These are phyloP conservation scores for Brenthis ino DNA, from an alignment of 2,888 invertebrate species.

Conservation along the genomic window DNA sequence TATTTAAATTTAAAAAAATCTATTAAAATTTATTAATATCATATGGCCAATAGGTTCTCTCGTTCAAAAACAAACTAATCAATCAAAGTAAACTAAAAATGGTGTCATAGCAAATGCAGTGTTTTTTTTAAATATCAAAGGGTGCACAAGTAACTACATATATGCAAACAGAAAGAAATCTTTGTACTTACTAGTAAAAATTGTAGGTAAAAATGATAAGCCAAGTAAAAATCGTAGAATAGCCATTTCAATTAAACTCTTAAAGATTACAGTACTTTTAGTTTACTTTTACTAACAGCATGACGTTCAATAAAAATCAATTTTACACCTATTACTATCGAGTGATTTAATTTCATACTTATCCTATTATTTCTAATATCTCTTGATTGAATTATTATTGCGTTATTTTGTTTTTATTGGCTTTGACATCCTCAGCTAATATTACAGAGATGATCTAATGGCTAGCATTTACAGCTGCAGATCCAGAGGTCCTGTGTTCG, in stretches of 20 bases:
- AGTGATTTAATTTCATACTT: not conserved
- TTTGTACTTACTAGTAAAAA: slow-evolving; percentile 5
- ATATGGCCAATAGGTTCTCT: no score
- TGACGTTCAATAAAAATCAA: not conserved
- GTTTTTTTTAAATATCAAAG: no score
- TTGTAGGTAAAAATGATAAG: not conserved
- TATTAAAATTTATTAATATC: no score
- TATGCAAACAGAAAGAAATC: not conserved
- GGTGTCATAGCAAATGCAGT: no score
- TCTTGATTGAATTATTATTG: not conserved
- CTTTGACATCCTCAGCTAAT: not conserved
- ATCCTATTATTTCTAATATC: not conserved
- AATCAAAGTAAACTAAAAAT: no score
- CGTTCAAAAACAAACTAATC: no score
- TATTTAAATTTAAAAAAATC: no score
- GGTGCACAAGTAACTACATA: not conserved
- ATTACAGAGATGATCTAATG: not conserved
- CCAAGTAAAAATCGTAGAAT: not conserved
- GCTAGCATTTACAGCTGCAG: no score
- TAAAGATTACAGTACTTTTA: not conserved
- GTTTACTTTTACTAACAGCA: no score
- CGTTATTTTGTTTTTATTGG: no score
- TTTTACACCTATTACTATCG: slow-evolving; percentile 1
- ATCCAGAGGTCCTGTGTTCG: no score
- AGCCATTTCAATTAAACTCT: not conserved